Conservation (phyloP, 2,797 vertebrate species). For the Galaxias olidus region DNA sequence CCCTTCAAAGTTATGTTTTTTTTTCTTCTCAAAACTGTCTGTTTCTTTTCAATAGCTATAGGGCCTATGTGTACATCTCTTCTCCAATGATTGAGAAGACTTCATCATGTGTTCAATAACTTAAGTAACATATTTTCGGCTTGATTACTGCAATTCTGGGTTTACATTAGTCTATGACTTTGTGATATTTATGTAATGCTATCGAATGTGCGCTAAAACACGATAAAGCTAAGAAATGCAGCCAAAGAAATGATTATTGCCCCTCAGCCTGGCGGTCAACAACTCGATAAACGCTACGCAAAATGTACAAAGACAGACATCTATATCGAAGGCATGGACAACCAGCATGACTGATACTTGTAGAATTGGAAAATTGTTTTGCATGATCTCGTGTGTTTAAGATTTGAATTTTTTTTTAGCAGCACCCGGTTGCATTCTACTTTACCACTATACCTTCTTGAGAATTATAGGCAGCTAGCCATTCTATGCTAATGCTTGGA, state of each 20-base stretch:
- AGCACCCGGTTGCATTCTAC: constrained; percentile 54
- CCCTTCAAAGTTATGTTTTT: constrained; percentile 28
- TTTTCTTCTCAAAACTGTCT: constrained; percentile 6
- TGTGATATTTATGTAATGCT: constrained; percentile 40
- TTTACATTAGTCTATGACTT: constrained; percentile 44
- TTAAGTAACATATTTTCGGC: constrained; percentile 7
- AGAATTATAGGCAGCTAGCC: constrained; percentile 55
- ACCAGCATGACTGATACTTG: constrained; percentile 72
- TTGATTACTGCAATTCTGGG: constrained; percentile 45
- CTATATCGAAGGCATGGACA: constrained; percentile 66
- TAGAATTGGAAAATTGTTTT: constrained; percentile 60
- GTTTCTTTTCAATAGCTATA: constrained; percentile 50
- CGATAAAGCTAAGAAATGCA: constrained; percentile 36
- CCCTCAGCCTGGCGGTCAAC: constrained; percentile 55
- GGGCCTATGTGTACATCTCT: constrained; percentile 48
- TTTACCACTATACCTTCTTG: constrained; percentile 54
- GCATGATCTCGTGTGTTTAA: constrained; percentile 73
- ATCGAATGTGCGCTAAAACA: constrained; percentile 55
- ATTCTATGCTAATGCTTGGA: constrained; percentile 21
- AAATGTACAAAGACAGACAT: constrained; percentile 46
- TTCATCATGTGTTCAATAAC: constrained; percentile 30
- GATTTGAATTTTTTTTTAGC: constrained; percentile 59
- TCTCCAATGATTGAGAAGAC: constrained; percentile 44
- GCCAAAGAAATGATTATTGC: constrained; percentile 64
- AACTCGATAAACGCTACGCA: constrained; percentile 48